A percentile compares a stretch with the other conserved stretches of the same genome.
Evolutionary conservation across 92 coral and sea anemone genomes (phyloP).

Genomic region (Meandrina meandrites): DNA sequence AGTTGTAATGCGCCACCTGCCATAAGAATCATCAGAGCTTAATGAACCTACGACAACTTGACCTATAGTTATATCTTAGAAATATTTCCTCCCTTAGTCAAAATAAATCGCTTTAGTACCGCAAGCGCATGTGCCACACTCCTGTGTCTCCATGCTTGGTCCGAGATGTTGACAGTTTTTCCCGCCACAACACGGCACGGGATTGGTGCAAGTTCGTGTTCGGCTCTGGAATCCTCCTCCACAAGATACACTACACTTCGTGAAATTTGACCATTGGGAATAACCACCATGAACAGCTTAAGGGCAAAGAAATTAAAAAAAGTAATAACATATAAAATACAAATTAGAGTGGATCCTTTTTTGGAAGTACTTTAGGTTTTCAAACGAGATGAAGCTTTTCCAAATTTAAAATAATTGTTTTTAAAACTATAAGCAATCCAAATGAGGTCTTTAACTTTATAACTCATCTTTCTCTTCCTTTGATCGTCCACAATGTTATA

Average conservation of each 20-base stretch:
- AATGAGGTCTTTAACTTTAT: too few species aligned
- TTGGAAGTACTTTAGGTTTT: too few species aligned
- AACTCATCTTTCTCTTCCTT: too few species aligned
- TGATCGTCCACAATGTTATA: too few species aligned
- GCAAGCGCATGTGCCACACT: constrained; percentile 19
- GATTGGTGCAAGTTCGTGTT: constrained; percentile 19
- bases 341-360: neutral
- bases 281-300: constrained; percentile 29
- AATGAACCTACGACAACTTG: neutral
- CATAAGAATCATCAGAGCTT: too few species aligned
- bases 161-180: constrained; percentile 17
- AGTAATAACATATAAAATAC: neutral
- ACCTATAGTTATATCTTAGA: neutral
- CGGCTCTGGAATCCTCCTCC: constrained; percentile 30
- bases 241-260: constrained; percentile 16
- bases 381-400: too few species aligned
- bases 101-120: neutral
- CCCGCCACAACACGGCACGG: constrained; percentile 39
- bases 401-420: too few species aligned
- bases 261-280: constrained; percentile 28
- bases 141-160: constrained; percentile 24
- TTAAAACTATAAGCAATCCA: too few species aligned
- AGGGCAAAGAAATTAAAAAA: neutral
- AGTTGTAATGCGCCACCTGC: neutral
- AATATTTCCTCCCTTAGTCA: neutral